Evolutionary conservation across 1,140 invertebrate genomes (phyloP).

Genomic region (Coelopa frigida): DNA sequence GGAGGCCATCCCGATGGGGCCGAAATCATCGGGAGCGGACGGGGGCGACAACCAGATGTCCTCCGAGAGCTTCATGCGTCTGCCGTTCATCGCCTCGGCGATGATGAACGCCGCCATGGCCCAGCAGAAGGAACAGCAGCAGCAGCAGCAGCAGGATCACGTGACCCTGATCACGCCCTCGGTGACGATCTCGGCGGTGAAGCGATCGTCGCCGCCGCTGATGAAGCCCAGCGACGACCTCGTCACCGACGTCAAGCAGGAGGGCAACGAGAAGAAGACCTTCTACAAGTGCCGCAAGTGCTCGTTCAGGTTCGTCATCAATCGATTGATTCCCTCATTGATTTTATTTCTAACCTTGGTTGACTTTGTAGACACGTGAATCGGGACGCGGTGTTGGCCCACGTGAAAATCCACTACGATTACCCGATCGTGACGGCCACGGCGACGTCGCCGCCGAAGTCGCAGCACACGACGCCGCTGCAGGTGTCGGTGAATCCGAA

Average conservation of each 20-base stretch:
- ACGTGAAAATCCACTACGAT: conserved; percentile 58
- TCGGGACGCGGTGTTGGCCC: conserved; percentile 56
- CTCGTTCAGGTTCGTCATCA: conserved; percentile 62
- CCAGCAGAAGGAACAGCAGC: conserved; percentile 32
- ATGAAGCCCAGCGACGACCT: conserved; percentile 37
- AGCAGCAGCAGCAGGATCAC: conserved; percentile 21
- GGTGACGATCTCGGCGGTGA: conserved; percentile 47
- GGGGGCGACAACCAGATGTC: conserved; percentile 30
- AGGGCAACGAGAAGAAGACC: conserved; percentile 49
- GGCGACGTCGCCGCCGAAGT: conserved; percentile 8
- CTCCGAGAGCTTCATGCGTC: conserved; percentile 29
- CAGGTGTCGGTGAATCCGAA: conserved; percentile 35
- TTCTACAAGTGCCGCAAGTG: conserved; percentile 79
- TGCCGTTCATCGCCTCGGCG: conserved; percentile 32
- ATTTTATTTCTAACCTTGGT: not conserved
- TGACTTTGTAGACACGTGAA: conserved; percentile 51
- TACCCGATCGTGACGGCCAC: conserved; percentile 25
- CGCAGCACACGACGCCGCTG: conserved; percentile 26
- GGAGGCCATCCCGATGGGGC: conserved; percentile 25
- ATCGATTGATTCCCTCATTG: not conserved
- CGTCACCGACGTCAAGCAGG: conserved; percentile 38
- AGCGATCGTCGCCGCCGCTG: conserved; percentile 17
- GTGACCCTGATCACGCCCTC: conserved; percentile 36
- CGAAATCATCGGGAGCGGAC: conserved; percentile 10
- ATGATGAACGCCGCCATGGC: conserved; percentile 43